phyloP scores from a whole-genome alignment of 2,888 invertebrate genomes.

The Yponomeuta sedellus region DNA sequence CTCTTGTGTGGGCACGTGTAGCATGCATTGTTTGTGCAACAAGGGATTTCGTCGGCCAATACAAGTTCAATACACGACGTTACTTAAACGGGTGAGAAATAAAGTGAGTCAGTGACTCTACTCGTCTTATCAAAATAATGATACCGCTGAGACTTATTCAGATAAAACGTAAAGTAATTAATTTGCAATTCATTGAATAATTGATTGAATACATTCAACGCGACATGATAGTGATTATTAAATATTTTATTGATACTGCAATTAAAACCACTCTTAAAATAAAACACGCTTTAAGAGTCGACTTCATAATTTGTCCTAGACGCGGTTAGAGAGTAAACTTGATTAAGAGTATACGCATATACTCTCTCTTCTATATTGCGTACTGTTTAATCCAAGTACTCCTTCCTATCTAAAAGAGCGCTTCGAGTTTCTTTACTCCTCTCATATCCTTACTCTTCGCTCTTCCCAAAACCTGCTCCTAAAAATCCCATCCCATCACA shows the following conservation, averaged over 20 bases:
- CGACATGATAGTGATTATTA: neutral
- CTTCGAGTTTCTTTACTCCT: no score
- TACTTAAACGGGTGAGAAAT: conserved; percentile 15
- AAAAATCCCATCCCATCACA: no score
- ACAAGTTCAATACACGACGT: conserved; percentile 15
- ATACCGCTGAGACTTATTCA: conserved; percentile 28
- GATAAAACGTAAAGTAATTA: conserved; percentile 46
- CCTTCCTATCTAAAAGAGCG: no score
- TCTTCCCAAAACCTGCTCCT: no score
- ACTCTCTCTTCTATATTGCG: no score
- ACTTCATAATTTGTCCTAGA: no score
- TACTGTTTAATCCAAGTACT: no score
- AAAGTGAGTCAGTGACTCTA: neutral
- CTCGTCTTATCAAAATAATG: neutral
- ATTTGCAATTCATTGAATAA: conserved; percentile 40
- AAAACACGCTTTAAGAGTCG: neutral
- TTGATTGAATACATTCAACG: conserved; percentile 28
- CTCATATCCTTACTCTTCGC: no score
- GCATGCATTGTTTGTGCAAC: conserved; percentile 34
- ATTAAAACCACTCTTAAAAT: neutral
- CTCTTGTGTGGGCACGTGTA: conserved; percentile 38
- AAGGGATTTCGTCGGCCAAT: neutral
- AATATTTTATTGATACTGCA: neutral
- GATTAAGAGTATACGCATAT: no score
- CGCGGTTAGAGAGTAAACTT: no score